Percentiles rank a stretch among this genome's conserved stretches.
phyloP scores from a whole-genome alignment of 2,113 vertebrate genomes.

The Tachycineta bicolor region DNA sequence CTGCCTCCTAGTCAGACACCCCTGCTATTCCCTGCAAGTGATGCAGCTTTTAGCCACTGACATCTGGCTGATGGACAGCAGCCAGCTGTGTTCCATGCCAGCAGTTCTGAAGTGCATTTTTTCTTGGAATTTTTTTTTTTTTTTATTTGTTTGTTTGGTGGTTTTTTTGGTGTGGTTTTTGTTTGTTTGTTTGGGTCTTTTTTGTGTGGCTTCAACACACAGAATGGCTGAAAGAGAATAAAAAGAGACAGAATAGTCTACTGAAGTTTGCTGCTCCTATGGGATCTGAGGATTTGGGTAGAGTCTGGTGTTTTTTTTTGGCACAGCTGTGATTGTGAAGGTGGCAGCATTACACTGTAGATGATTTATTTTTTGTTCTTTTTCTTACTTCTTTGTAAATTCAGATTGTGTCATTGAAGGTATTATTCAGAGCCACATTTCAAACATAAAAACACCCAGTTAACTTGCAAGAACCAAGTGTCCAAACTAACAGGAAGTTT shows the following conservation, averaged over 20 bases:
- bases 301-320: not conserved
- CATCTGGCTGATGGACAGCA: constrained; percentile 10
- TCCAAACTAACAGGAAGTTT: not conserved
- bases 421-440: not conserved
- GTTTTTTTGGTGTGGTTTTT: not conserved
- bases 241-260: not conserved
- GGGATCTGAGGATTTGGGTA: not conserved
- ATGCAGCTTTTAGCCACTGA: not conserved
- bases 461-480: not conserved
- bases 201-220: not conserved
- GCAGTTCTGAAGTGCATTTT: not conserved
- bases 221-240: not conserved
- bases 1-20: not conserved
- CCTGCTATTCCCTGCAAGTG: not conserved
- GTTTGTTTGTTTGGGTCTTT: not conserved
- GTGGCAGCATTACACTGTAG: not conserved
- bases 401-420: not conserved
- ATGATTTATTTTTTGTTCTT: not conserved
- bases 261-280: not conserved
- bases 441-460: not conserved
- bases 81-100: not conserved
- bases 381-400: not conserved
- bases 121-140: not conserved
- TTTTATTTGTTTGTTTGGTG: not conserved
- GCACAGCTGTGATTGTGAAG: not conserved